Conservation (phyloP, 2,797 vertebrate species). For the Sarcophilus harrisii region DNA sequence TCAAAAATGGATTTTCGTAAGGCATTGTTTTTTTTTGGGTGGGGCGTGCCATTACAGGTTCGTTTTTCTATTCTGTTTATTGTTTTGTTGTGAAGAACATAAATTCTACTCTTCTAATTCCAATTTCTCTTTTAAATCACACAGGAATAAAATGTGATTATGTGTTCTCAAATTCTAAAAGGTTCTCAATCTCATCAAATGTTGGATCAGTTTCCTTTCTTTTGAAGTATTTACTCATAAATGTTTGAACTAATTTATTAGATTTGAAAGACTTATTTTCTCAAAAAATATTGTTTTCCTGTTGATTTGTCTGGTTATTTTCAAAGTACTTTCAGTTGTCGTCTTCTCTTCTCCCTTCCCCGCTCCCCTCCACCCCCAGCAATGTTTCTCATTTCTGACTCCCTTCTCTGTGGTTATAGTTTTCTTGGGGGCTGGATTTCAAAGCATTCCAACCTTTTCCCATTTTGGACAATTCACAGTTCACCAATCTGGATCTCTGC, state of each 20-base stretch:
- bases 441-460: not conserved
- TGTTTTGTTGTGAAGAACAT: not conserved
- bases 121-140: not conserved
- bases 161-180: not conserved
- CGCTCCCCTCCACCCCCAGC: no score
- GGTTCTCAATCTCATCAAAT: not conserved
- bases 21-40: not conserved
- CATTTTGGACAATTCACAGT: not conserved
- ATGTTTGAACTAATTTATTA: not conserved
- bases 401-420: not conserved
- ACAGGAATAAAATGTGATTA: not conserved
- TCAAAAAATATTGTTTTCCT: not conserved
- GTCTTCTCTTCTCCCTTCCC: not conserved
- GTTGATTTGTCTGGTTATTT: not conserved
- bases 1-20: not conserved
- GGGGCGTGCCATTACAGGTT: not conserved
- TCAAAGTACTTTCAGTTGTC: not conserved
- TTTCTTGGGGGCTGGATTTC: not conserved
- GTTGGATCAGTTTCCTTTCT: not conserved
- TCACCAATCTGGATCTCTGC: no score
- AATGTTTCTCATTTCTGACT: not conserved
- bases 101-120: not conserved
- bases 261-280: not conserved
- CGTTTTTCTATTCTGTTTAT: not conserved
- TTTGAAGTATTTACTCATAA: not conserved